Base-by-base conservation (phyloP, 2,797 vertebrate genomes). In the Natrix natrix region DNA sequence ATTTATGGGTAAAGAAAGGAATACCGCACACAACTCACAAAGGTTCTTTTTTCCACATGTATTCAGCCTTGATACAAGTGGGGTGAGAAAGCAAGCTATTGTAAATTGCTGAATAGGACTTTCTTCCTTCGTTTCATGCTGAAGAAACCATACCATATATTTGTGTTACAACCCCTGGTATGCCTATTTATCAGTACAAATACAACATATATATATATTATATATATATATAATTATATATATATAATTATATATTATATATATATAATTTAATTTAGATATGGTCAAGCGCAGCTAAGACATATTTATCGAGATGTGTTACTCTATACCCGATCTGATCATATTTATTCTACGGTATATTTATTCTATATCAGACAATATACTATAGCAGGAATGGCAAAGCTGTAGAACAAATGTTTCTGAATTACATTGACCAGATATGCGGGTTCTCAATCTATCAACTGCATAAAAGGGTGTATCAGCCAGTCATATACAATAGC, bases 301-400 rank as follows among this genome's bases (percentile, higher is more conserved):
- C 57, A 66, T 60, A 88, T 96, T 95, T 95, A 95, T 94, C 91
- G 52, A 91, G 96, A 93, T 43, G 89, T 89, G 3, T n/a, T 59
- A 55, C 12, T 5, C 12, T 87, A 57, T 86, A 52, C 54, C 20
- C 52, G 86, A 91, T 86, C n/a, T 56, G 86, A 28, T 78, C n/a
- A 54, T 14, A 7, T 32, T 91, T 83, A 63, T 43, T 28, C 11
- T 20, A 43, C 1, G n/a, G 13, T 28, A 61, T 43, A 43, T 43
- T 43, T 43, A 43, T 43, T 43, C 43, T 43, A 43, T 43, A 43
- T 43, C 4, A 43, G 56, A 60, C 20, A 87, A 86, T 54, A 3
- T 22, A 48, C 86, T 26, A 66, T 48, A 63, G 16, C 61, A 57
- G 8, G 5, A 16, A 13, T 11, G 28, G n/a, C n/a, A 37, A 74